Evolutionary conservation across 2,797 vertebrate species (phyloP), one percentile per base, ranked within the genome.

Genomic region (Simalia tracyae): DNA sequence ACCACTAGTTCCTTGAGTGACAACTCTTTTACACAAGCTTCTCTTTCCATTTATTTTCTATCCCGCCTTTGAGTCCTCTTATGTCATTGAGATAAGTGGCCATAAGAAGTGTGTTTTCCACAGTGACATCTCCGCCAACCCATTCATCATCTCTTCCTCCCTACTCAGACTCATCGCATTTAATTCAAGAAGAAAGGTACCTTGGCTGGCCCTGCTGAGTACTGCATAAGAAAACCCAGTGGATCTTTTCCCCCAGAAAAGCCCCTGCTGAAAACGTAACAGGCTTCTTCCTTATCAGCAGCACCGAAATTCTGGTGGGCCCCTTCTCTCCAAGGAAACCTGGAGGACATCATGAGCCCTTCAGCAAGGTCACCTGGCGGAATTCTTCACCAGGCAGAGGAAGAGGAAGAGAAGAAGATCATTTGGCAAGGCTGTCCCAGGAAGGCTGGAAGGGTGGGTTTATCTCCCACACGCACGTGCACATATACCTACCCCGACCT

Each of bases 81-180:
- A 95, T 95, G 95, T 95, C 96, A 96, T 95, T 95, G 95, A 97
- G 96, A 96, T 96, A 96, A 95, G 96, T 92, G 95, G 96, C 94
- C 95, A 94, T 95, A 96, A 97, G 96, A 95, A 91, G 92, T 91
- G 93, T 97, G 94, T 96, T 97, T 97, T 96, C 95, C 91, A 94
- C 96, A 97, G 93, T 64, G 88, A 95, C 95, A 91, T 94, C 84
- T 81, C 72, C 19, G 3, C 36, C 72, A 81, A 92, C 96, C 92
- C 94, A 96, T 96, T 96, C 95, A 96, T 97, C 94, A 96, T 96
- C 95, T 94, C 94, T 97, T 97, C 94, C 95, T 97, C 94, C 6
- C 92, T 96, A 94, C 96, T 93, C 95, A 95, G 96, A 90, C 88
- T 96, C 96, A 93, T 97, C 96, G 95, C 92, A 96, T 97, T 97